A percentile compares a stretch with the other conserved stretches of the same genome.
Evolutionary conservation across 2,113 vertebrate species (phyloP).

Genomic region (Eonycteris spelaea): DNA sequence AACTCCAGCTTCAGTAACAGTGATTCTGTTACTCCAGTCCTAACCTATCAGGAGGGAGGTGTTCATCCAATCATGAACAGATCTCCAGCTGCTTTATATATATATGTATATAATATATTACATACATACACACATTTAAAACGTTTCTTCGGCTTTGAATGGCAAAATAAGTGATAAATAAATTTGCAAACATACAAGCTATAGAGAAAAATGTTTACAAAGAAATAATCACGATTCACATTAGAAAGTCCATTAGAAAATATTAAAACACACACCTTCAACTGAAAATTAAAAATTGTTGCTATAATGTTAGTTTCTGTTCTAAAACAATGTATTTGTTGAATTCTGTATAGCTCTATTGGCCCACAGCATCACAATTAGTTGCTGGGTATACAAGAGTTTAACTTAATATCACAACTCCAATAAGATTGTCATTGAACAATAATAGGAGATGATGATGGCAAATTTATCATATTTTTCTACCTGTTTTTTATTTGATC

Average conservation of each 20-base stretch:
- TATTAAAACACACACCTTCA: not conserved
- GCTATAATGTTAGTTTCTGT: not conserved
- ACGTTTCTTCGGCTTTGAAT: not conserved
- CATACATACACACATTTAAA: conserved; percentile 16
- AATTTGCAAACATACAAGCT: not conserved
- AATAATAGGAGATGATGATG: not conserved
- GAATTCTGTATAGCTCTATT: not conserved
- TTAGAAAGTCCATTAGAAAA: not conserved
- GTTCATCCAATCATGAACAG: not conserved
- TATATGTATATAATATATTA: too few relatives aligned
- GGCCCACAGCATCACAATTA: not conserved
- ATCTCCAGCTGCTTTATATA: not conserved
- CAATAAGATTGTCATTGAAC: not conserved
- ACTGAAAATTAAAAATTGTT: not conserved
- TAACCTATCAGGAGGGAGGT: not conserved
- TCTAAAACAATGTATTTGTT: not conserved
- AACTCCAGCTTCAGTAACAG: not conserved
- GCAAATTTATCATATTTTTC: not conserved
- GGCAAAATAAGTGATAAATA: not conserved
- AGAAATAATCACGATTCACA: not conserved
- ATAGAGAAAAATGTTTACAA: not conserved
- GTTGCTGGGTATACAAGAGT: not conserved
- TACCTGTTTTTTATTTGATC: not conserved
- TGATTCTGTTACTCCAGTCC: not conserved
- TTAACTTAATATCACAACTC: not conserved